Percentiles rank a stretch among this genome's conserved stretches.
These are phyloP conservation scores for Flexamia atlantica DNA, from an alignment of 2,888 invertebrate species.

Conservation along the genomic window DNA sequence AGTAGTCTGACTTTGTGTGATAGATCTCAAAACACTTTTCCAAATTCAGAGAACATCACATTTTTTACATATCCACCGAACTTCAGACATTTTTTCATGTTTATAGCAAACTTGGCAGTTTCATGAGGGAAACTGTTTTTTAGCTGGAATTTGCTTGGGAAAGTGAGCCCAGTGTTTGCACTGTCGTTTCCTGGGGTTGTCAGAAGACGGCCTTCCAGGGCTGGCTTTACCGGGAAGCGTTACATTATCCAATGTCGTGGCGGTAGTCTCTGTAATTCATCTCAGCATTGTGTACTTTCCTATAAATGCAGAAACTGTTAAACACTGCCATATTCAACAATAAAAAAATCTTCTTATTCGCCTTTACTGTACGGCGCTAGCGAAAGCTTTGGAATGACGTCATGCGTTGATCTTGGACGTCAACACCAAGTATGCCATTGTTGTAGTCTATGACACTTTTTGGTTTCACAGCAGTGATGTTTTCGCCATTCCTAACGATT, in stretches of 20 bases:
- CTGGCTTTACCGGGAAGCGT: background rate
- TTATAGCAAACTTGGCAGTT: slow-evolving; percentile 25
- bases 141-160: slow-evolving; percentile 11
- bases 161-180: background rate
- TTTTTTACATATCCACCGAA: slow-evolving; percentile 33
- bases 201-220: background rate
- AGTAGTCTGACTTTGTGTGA: slow-evolving; percentile 30
- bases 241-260: background rate
- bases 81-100: background rate
- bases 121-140: slow-evolving; percentile 7
- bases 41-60: slow-evolving; percentile 17
- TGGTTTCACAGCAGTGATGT: background rate
- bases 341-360: slow-evolving; percentile 43
- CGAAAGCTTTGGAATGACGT: background rate
- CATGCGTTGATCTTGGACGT: slow-evolving; percentile 28
- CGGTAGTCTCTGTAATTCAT: slow-evolving; percentile 32
- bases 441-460: slow-evolving; percentile 21
- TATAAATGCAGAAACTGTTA: slow-evolving; percentile 14
- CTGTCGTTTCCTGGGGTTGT: background rate
- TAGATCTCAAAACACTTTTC: slow-evolving; percentile 52
- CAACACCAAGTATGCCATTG: slow-evolving; percentile 48
- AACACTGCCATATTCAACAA: slow-evolving; percentile 23
- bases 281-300: background rate
- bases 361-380: background rate
- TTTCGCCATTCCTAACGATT: background rate